Evolutionary conservation across 2,888 invertebrate genomes (phyloP).

Genomic region (Protophormia terraenovae): DNA sequence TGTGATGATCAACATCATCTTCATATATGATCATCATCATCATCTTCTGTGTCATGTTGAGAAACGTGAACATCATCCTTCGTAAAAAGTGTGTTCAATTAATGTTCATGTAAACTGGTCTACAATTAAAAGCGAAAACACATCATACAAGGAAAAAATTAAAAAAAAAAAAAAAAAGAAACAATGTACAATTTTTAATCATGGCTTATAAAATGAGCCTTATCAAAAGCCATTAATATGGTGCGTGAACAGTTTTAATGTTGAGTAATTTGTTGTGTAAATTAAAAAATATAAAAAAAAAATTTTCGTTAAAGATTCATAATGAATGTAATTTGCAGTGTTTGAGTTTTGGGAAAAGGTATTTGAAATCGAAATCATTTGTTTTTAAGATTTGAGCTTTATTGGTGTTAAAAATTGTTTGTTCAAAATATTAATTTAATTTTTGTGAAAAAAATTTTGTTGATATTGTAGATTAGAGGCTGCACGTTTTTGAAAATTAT

Average conservation of each 20-base stretch:
- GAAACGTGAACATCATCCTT: conserved; percentile 54
- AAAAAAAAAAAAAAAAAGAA: not conserved
- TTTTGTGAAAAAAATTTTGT: not conserved
- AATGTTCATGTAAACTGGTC: conserved; percentile 37
- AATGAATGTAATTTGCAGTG: not conserved
- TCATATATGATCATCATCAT: conserved; percentile 24
- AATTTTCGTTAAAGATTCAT: not conserved
- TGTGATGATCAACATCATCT: conserved; percentile 7
- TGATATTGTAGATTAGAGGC: not conserved
- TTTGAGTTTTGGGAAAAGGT: not conserved
- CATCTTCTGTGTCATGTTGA: conserved; percentile 47
- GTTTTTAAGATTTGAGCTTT: not conserved
- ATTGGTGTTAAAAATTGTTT: not conserved
- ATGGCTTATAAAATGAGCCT: conserved; percentile 31
- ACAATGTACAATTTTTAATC: conserved; percentile 30
- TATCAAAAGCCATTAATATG: conserved; percentile 59
- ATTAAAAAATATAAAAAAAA: conserved; percentile 57
- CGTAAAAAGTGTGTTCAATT: conserved; percentile 49
- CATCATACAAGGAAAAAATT: no score
- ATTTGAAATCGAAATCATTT: not conserved
- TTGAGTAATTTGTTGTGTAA: conserved; percentile 59
- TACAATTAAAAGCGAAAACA: conserved; percentile 33
- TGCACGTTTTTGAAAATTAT: not conserved
- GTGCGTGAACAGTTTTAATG: conserved; percentile 62
- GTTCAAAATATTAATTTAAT: not conserved